Evolutionary conservation across 2,113 vertebrate genomes (phyloP).

Genomic region (Pachypanchax playfairii): DNA sequence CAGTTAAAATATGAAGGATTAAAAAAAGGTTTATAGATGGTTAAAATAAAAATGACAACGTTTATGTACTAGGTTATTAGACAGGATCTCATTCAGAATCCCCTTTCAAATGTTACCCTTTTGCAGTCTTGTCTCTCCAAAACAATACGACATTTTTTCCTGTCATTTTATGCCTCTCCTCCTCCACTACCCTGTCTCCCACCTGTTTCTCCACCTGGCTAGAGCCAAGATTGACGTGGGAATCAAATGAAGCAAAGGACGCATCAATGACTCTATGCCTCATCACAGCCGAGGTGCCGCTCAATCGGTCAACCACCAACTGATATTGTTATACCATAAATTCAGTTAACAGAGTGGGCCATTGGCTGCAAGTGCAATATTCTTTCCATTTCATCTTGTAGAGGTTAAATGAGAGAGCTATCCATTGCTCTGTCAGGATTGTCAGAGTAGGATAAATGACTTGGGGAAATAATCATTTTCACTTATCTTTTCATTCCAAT

Average conservation of each 20-base stretch:
- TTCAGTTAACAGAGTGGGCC: conserved; percentile 45
- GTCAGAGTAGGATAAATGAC: conserved; percentile 56
- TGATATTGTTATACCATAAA: conserved; percentile 49
- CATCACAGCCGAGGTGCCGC: conserved; percentile 52
- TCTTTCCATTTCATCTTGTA: conserved; percentile 58
- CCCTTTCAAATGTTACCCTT: background rate
- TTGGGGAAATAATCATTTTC: conserved; percentile 54
- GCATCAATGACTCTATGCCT: conserved; percentile 43
- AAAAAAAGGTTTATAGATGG: too few species aligned
- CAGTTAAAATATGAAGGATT: too few species aligned
- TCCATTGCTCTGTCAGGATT: conserved; percentile 60
- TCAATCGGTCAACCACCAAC: conserved; percentile 64
- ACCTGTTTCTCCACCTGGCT: conserved; percentile 22
- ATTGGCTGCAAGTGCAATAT: conserved; percentile 53
- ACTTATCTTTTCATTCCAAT: conserved; percentile 56
- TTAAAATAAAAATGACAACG: too few species aligned
- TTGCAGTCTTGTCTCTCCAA: background rate
- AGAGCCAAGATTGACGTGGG: conserved; percentile 39
- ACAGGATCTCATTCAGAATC: background rate
- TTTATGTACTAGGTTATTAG: too few species aligned
- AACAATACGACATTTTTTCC: background rate
- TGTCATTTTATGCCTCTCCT: background rate
- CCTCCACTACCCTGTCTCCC: background rate
- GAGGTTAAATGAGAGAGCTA: conserved; percentile 66
- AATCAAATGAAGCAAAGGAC: conserved; percentile 58